These are phyloP conservation scores for Drosophila mettleri DNA, from an alignment of 2,888 invertebrate genomes.

Conservation along the genomic window DNA sequence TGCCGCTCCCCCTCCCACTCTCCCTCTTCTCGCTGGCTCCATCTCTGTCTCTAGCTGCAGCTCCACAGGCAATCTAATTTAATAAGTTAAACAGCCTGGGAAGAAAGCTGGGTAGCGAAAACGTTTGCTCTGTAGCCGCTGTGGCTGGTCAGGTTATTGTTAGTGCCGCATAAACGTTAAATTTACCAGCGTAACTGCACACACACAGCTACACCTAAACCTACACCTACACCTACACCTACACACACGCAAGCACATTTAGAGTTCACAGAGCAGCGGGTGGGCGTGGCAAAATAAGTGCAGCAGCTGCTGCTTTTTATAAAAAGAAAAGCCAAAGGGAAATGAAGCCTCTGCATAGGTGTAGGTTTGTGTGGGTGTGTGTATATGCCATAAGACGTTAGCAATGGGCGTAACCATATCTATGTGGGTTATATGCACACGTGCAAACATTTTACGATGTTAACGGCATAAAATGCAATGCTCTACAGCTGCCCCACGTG, in stretches of 20 bases:
- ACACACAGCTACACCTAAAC: no score
- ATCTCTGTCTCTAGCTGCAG: slow-evolving; percentile 23
- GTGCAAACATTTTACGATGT: slow-evolving; percentile 67
- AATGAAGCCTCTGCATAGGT: slow-evolving; percentile 32
- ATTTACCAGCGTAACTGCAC: slow-evolving; percentile 31
- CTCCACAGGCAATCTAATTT: slow-evolving; percentile 59
- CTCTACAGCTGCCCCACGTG: not conserved
- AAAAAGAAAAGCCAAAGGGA: slow-evolving; percentile 16
- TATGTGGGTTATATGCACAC: slow-evolving; percentile 46
- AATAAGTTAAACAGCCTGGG: slow-evolving; percentile 54
- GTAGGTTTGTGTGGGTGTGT: slow-evolving; percentile 8
- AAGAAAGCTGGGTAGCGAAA: slow-evolving; percentile 10
- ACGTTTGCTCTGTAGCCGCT: slow-evolving; percentile 20
- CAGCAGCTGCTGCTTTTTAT: slow-evolving; percentile 44
- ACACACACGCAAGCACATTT: slow-evolving; percentile 7
- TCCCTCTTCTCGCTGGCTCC: not conserved
- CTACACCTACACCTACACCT: not conserved
- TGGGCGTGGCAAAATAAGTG: slow-evolving; percentile 53
- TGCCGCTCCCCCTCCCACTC: not conserved
- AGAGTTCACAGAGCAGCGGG: slow-evolving; percentile 29
- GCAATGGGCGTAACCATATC: slow-evolving; percentile 47
- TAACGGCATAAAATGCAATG: slow-evolving; percentile 66
- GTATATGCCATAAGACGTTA: slow-evolving; percentile 20
- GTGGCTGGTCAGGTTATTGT: slow-evolving; percentile 59
- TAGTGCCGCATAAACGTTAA: slow-evolving; percentile 64